phyloP scores from a whole-genome alignment of 2,888 invertebrate species.

The Seira musarum region DNA sequence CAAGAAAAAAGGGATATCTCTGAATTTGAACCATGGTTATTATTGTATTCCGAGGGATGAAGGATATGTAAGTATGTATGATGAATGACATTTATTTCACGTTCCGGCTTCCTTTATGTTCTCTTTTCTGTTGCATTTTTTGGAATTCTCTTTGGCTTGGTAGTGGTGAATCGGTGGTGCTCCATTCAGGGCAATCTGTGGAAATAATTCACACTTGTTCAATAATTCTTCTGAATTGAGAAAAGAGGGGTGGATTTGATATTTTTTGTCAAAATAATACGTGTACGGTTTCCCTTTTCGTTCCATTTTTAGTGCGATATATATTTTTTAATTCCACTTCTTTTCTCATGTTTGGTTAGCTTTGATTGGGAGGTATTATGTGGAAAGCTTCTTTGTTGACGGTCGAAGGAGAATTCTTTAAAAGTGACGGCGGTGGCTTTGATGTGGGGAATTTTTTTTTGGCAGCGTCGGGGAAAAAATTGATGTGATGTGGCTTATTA shows the following conservation, averaged over 20 bases:
- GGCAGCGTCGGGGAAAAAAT: no score
- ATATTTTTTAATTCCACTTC: not conserved
- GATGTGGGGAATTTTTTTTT: no score
- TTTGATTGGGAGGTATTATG: constrained; percentile 35
- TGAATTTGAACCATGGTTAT: constrained; percentile 41
- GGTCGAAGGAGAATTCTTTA: no score
- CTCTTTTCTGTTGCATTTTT: constrained; percentile 1
- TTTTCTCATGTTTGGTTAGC: constrained; percentile 27
- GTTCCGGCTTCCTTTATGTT: constrained; percentile 31
- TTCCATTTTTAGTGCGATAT: no score
- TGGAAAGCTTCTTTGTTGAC: no score
- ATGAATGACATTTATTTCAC: constrained; percentile 57
- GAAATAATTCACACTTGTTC: constrained; percentile 66
- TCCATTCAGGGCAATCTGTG: constrained; percentile 54
- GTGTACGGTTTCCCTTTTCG: not conserved
- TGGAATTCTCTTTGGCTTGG: not conserved
- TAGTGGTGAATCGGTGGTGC: no score
- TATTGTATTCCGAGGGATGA: constrained; percentile 26
- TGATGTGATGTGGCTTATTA: no score
- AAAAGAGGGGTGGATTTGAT: constrained; percentile 7
- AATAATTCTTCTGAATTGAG: constrained; percentile 37
- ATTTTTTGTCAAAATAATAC: no score
- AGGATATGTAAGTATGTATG: no score
- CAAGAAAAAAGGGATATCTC: constrained; percentile 20
- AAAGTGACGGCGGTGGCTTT: no score